phyloP scores from a whole-genome alignment of 2,888 invertebrate genomes.

The Willowsia nigromaculata region DNA sequence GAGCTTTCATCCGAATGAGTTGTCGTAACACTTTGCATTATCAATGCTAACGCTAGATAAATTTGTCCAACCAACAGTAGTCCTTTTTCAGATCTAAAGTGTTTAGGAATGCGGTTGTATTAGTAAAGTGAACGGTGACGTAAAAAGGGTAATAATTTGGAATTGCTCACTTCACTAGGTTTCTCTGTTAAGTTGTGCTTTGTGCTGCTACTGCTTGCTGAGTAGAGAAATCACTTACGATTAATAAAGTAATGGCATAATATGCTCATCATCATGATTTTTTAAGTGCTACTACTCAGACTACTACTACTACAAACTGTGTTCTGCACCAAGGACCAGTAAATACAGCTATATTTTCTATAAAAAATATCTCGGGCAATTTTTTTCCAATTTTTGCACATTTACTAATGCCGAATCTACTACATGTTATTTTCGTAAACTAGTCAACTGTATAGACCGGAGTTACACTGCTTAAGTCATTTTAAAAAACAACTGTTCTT shows the following conservation, averaged over 20 bases:
- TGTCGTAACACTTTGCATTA: neutral
- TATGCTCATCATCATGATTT: conserved; percentile 26
- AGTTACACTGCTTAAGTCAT: neutral
- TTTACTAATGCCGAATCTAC: neutral
- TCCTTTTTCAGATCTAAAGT: neutral
- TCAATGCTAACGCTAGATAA: conserved; percentile 54
- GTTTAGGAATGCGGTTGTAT: conserved; percentile 42
- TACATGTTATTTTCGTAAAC: neutral
- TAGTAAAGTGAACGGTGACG: conserved; percentile 4
- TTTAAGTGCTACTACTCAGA: conserved; percentile 8
- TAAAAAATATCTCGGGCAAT: conserved; percentile 25
- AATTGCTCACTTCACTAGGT: conserved; percentile 48
- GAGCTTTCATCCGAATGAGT: neutral
- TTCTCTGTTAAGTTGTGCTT: neutral
- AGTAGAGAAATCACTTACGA: conserved; percentile 56
- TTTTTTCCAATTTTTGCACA: neutral
- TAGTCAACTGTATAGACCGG: neutral
- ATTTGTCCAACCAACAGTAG: conserved; percentile 40
- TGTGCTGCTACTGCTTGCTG: neutral
- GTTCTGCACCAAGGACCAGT: neutral
- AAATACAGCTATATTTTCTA: neutral
- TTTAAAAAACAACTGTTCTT: conserved; percentile 54
- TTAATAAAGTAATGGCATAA: conserved; percentile 55
- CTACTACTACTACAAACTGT: neutral
- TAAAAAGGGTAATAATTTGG: conserved; percentile 24